phyloP scores from a whole-genome alignment of 2,888 invertebrate species.

The Sacculina carcini region DNA sequence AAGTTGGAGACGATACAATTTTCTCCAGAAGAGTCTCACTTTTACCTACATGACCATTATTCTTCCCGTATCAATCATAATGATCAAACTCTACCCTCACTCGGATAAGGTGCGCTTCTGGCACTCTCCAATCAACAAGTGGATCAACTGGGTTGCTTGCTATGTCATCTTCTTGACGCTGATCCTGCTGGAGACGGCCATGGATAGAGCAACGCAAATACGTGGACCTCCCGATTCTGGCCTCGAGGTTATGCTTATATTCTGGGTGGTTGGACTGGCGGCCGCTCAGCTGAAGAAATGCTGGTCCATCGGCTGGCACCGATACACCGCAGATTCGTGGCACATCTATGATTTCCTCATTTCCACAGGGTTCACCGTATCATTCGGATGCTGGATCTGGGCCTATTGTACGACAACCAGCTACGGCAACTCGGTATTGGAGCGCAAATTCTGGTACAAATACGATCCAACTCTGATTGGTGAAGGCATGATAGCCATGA shows the following conservation, averaged over 20 bases:
- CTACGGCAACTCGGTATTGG: constrained; percentile 25
- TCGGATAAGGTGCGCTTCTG: background rate
- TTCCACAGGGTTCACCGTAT: background rate
- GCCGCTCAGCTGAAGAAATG: background rate
- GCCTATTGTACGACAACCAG: constrained; percentile 21
- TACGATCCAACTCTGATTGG: constrained; percentile 35
- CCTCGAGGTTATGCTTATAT: background rate
- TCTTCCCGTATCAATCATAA: background rate
- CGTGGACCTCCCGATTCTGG: constrained; percentile 33
- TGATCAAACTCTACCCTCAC: background rate
- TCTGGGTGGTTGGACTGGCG: background rate
- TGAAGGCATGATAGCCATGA: constrained; percentile 36
- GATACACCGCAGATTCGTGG: constrained; percentile 27
- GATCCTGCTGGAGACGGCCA: constrained; percentile 28
- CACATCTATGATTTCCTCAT: constrained; percentile 24
- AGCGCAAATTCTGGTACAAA: constrained; percentile 36
- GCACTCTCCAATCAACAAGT: constrained; percentile 34
- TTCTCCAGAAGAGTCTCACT: background rate
- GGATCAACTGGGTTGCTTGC: constrained; percentile 37
- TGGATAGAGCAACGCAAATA: constrained; percentile 29
- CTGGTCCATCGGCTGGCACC: background rate
- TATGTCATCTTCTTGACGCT: constrained; percentile 36
- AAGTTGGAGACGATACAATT: background rate
- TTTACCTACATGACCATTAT: background rate
- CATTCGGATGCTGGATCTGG: background rate